Conservation (phyloP, 1,140 invertebrate genomes). For the Nixonia krombeini region DNA sequence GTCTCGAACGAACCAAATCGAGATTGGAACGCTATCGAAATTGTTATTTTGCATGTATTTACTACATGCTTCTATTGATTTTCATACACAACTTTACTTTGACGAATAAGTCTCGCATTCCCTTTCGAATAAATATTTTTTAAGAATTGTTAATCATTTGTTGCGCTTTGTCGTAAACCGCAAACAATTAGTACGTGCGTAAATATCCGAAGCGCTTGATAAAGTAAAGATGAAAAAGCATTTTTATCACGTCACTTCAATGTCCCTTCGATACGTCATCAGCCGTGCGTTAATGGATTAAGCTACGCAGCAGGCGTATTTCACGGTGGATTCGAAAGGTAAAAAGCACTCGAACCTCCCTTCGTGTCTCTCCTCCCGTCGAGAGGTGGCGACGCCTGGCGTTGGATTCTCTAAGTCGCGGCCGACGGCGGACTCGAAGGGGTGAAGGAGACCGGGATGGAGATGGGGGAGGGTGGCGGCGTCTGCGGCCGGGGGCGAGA, state of each 20-base stretch:
- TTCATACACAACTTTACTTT: too few relatives aligned
- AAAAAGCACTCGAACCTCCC: conserved; percentile 51
- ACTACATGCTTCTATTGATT: too few relatives aligned
- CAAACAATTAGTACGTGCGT: too few relatives aligned
- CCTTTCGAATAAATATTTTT: too few relatives aligned
- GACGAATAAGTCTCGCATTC: too few relatives aligned
- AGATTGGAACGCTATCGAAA: too few relatives aligned
- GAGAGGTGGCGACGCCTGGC: conserved; percentile 60
- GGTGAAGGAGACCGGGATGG: conserved; percentile 38
- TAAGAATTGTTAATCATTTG: too few relatives aligned
- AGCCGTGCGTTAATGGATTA: conserved; percentile 12
- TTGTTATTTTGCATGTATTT: too few relatives aligned
- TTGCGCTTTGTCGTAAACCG: too few relatives aligned
- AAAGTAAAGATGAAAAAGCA: neutral
- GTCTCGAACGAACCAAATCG: conserved; percentile 45
- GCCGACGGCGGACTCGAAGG: conserved; percentile 14
- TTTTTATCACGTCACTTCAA: neutral
- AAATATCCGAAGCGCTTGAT: too few relatives aligned
- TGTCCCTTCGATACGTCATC: conserved; percentile 17
- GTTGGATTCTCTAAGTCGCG: conserved; percentile 54
- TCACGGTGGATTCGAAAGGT: conserved; percentile 33
- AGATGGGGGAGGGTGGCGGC: too few relatives aligned
- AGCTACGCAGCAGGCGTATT: conserved; percentile 18
- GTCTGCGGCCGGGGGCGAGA: too few relatives aligned
- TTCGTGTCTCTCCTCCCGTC: conserved; percentile 22